Evolutionary conservation across 2,888 invertebrate genomes (phyloP).

Genomic region (Stratiomys singularior): DNA sequence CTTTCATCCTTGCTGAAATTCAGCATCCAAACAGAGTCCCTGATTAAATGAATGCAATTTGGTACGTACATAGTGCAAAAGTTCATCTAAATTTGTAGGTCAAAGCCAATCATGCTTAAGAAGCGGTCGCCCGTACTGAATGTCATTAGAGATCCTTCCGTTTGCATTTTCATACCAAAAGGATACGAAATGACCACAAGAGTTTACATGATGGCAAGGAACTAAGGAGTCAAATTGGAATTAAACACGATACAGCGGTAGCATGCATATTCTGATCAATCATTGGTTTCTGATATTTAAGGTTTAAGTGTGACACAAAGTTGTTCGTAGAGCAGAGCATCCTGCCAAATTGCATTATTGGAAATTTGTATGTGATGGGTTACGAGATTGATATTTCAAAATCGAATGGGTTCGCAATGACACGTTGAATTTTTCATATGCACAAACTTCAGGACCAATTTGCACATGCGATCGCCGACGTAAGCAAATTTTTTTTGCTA

Average conservation of each 20-base stretch:
- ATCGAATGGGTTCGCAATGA: too few relatives aligned
- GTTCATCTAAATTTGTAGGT: background rate
- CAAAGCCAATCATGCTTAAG: conserved; percentile 5
- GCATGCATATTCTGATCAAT: background rate
- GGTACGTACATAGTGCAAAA: background rate
- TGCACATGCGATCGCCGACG: too few relatives aligned
- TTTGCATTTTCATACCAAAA: conserved; percentile 31
- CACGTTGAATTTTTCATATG: too few relatives aligned
- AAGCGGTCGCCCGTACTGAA: background rate
- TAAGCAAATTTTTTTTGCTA: too few relatives aligned
- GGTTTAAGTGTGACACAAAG: background rate
- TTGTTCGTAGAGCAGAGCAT: background rate
- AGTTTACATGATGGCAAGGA: background rate
- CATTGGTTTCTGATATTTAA: background rate
- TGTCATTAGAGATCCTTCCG: conserved; percentile 12
- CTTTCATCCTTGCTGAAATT: too few relatives aligned
- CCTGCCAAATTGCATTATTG: too few relatives aligned
- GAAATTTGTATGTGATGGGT: too few relatives aligned
- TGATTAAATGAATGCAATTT: background rate
- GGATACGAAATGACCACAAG: background rate
- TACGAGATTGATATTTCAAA: too few relatives aligned
- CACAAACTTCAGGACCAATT: too few relatives aligned
- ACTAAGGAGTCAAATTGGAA: background rate
- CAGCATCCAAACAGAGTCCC: too few relatives aligned
- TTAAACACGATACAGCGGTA: background rate